Base-by-base conservation (phyloP, 1,140 invertebrate genomes). In the Bursaphelenchus mucronatus region DNA sequence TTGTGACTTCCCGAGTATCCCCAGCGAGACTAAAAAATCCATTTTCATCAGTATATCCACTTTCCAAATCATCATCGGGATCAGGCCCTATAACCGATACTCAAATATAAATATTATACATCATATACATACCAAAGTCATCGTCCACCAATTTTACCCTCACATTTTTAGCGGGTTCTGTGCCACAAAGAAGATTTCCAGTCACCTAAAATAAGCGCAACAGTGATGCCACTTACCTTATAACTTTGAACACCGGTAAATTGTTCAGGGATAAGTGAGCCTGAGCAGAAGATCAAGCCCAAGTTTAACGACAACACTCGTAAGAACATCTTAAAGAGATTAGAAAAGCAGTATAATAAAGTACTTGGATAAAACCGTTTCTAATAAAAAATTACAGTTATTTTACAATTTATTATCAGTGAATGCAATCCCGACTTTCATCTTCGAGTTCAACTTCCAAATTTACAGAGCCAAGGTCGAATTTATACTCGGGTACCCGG, bases 91-190 rank as follows among this genome's bases (percentile, higher is more conserved):
- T 76, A 64, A 55, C 13, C 5, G 13, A 11, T 19, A 62, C 13
- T 10, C 8, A 39, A n/a, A 4, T 10, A 47, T 5, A 13, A 11
- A 21, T n/a, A 70, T n/a, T 59, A 9, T n/a, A 9, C 5, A 21
- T 45, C 7, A 68, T 49, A 56, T 39, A 17, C n/a, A 64, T n/a
- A 53, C 76, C 75, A 45, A 78, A 80, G 57, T 79, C 73, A 21
- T 78, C 73, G 62, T 80, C 79, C 40, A 80, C 68, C 5, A 78
- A 67, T 58, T 81, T 81, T 2, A 80, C 80, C 45, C 71, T 62
- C 19, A 81, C 79, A 58, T 69, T 54, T 21, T 45, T 57, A 10
- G 80, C 78, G 13, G 78, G 78, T 39, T 67, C 49, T n/a, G 51
- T 55, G 19, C 80, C 78, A 64, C 78, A 80, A 17, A 73, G 43